These are phyloP conservation scores for Strix aluco DNA, from an alignment of 2,113 vertebrate species.

Conservation along the genomic window DNA sequence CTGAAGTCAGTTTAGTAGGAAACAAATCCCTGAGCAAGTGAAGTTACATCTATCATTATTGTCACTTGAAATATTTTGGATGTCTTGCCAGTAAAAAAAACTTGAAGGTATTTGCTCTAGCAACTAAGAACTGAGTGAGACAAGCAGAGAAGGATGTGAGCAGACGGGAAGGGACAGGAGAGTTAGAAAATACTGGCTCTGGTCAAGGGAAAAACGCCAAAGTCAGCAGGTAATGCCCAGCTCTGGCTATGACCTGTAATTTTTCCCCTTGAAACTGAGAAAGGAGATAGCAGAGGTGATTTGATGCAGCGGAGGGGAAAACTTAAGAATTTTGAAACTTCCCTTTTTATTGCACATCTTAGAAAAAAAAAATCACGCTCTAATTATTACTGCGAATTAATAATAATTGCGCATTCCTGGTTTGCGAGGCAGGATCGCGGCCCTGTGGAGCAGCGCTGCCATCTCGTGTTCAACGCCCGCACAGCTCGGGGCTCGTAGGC, in stretches of 20 bases:
- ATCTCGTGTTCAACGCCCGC: neutral
- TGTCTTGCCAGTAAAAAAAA: neutral
- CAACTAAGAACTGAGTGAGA: neutral
- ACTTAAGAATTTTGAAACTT: neutral
- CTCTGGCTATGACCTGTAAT: neutral
- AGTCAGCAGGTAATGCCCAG: neutral
- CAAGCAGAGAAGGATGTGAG: neutral
- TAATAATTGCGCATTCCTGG: accelerated
- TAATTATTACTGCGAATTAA: neutral
- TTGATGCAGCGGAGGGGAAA: neutral
- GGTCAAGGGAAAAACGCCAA: neutral
- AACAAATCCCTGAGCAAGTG: neutral
- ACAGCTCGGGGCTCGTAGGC: accelerated
- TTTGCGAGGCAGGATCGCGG: neutral
- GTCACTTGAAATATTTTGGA: neutral
- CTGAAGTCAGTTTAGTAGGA: neutral
- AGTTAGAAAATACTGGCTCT: neutral
- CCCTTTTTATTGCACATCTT: neutral
- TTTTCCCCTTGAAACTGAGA: neutral
- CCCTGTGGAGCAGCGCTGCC: neutral
- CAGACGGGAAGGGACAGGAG: neutral
- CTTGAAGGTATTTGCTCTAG: neutral
- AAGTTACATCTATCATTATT: neutral
- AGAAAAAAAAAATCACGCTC: accelerated
- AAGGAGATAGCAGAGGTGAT: neutral